Evolutionary conservation across 2,888 invertebrate genomes (phyloP).

Genomic region (Macrosiphum euphorbiae): DNA sequence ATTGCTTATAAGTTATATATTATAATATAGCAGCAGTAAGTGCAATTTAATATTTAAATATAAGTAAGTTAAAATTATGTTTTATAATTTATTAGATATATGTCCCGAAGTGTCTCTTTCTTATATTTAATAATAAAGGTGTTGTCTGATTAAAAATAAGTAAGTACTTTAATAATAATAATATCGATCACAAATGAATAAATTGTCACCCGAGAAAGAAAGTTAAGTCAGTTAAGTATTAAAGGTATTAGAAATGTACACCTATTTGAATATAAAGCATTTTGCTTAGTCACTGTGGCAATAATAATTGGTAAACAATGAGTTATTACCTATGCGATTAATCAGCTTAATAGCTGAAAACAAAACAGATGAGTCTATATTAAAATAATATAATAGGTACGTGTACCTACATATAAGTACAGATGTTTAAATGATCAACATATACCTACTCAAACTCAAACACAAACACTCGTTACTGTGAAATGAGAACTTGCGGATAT

Average conservation of each 20-base stretch:
- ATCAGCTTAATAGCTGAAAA: neutral
- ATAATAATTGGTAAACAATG: slow-evolving; percentile 19
- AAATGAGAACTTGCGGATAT: neutral
- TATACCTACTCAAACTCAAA: neutral
- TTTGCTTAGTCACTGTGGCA: neutral
- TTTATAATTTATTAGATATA: neutral
- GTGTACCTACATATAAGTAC: neutral
- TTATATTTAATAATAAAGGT: neutral
- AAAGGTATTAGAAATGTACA: neutral
- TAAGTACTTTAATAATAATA: neutral
- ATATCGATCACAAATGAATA: neutral
- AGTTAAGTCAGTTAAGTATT: neutral
- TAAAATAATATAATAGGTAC: neutral
- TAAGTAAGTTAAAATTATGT: neutral
- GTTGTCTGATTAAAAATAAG: neutral
- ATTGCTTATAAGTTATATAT: no score
- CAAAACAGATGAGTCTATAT: neutral
- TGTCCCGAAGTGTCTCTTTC: neutral
- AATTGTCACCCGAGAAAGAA: neutral
- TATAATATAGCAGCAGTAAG: neutral
- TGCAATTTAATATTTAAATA: neutral
- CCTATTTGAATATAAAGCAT: neutral
- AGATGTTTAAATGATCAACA: neutral
- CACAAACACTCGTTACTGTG: neutral
- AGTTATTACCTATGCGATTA: slow-evolving; percentile 1